Evolutionary conservation across 2,888 invertebrate genomes (phyloP), one percentile per base, ranked within the genome.

Genomic region (Stenolophus ochropezus): DNA sequence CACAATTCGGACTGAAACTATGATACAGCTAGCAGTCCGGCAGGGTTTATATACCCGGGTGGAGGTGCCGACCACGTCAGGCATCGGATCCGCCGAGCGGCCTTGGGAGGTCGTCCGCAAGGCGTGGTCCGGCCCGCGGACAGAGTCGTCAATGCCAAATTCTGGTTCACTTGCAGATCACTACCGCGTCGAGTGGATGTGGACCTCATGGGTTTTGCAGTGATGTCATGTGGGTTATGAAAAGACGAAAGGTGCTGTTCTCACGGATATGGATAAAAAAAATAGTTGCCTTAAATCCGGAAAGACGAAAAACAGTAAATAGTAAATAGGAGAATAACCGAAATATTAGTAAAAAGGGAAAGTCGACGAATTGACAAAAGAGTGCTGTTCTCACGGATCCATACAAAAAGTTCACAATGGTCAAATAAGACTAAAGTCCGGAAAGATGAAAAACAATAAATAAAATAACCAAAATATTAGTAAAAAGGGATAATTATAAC

Each of bases 51-150:
- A 73, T 73, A 73, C 73, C 27, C 25, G 20, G 8, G 11, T 23
- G n/a, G n/a, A 25, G 61, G n/a, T 61, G 61, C 23, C 25, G 27
- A 33, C 27, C 47, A 73, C 73, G 73, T 49, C 47, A 73, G 47
- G 47, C 49, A 73, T 69, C 47, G 73, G 21, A 47, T 21, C 73
- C 49, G 27, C 23, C 53, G 53, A 4, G 47, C 82, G 56, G 69
- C 80, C 83, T 73, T 83, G 80, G 80, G 78, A 83, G 83, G 83
- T 82, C 83, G 75, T 61, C 74, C 82, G 78, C 69, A 69, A 69
- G 65, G 65, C 33, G 65, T 69, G 65, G 73, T 16, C 49, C 18
- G 11, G 18, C 4, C 42, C 8, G 42, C 42, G 14, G 69, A 65
- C 33, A 21, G 2, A n/a, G 11, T 73, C n/a, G 20, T 73, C 73